phyloP scores from a whole-genome alignment of 64 coral and sea anemone species.

The Montipora cactus region DNA sequence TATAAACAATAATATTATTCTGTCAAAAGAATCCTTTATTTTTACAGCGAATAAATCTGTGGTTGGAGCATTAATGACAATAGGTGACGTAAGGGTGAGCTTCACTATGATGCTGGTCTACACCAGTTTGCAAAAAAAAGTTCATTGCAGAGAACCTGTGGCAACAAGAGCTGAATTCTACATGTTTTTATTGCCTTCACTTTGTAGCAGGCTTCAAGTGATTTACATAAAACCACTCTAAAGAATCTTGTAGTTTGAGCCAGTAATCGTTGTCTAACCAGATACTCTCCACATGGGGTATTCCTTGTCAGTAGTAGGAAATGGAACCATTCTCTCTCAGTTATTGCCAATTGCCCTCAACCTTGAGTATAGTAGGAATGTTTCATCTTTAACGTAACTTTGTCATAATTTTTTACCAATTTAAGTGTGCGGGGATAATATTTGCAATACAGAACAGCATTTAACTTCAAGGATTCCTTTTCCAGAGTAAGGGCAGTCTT shows the following conservation, averaged over 20 bases:
- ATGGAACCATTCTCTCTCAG: conserved; percentile 23
- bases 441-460: conserved; percentile 50
- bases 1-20: too few species aligned
- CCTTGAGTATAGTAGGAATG: conserved; percentile 27
- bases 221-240: conserved; percentile 65
- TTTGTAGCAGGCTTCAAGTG: conserved; percentile 27
- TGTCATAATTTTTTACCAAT: not conserved
- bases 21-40: too few species aligned
- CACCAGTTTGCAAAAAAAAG: not conserved
- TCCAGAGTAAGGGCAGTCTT: conserved; percentile 62
- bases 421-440: conserved; percentile 4
- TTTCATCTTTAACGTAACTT: conserved; percentile 2
- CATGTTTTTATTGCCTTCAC: not conserved
- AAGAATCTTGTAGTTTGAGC: conserved; percentile 35
- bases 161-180: conserved; percentile 3
- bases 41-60: too few species aligned
- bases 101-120: not conserved
- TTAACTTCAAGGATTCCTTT: conserved; percentile 46
- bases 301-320: conserved; percentile 30
- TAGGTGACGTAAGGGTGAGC: too few species aligned
- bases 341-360: conserved; percentile 5
- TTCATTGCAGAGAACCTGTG: not conserved
- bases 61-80: too few species aligned
- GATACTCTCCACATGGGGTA: conserved; percentile 57
- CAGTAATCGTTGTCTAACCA: conserved; percentile 54